phyloP scores from a whole-genome alignment of 2,113 vertebrate genomes.

The Promerops cafer region DNA sequence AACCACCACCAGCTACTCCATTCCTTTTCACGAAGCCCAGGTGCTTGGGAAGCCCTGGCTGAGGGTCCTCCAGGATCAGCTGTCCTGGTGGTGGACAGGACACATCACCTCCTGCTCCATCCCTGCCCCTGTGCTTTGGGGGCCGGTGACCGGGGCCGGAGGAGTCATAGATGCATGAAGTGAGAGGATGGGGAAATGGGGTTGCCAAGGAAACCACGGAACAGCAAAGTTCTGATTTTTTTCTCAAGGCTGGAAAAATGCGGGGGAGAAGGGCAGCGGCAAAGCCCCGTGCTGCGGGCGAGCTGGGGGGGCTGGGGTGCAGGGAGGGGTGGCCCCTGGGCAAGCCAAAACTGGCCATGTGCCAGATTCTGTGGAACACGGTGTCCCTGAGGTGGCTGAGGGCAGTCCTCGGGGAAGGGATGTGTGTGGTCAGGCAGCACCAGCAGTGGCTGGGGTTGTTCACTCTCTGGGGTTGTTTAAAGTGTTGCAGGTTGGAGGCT shows the following conservation, averaged over 20 bases:
- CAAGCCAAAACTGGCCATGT: fast-evolving
- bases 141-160: fast-evolving
- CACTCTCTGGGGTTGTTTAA: background rate
- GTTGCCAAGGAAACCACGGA: conserved; percentile 54
- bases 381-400: background rate
- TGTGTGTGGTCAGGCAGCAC: background rate
- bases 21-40: background rate
- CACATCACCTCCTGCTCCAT: background rate
- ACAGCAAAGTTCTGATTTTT: background rate
- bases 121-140: background rate
- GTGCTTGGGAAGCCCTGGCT: background rate
- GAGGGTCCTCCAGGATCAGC: background rate
- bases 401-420: background rate
- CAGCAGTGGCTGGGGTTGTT: background rate
- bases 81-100: background rate
- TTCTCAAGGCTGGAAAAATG: background rate
- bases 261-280: background rate
- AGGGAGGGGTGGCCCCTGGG: background rate
- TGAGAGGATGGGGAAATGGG: background rate
- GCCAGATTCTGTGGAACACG: background rate
- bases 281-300: fast-evolving
- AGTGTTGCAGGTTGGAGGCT: background rate
- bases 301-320: fast-evolving
- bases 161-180: background rate
- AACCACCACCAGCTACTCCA: background rate